Base-by-base conservation (phyloP, 2,113 vertebrate genomes). In the Rhipidura dahli region DNA sequence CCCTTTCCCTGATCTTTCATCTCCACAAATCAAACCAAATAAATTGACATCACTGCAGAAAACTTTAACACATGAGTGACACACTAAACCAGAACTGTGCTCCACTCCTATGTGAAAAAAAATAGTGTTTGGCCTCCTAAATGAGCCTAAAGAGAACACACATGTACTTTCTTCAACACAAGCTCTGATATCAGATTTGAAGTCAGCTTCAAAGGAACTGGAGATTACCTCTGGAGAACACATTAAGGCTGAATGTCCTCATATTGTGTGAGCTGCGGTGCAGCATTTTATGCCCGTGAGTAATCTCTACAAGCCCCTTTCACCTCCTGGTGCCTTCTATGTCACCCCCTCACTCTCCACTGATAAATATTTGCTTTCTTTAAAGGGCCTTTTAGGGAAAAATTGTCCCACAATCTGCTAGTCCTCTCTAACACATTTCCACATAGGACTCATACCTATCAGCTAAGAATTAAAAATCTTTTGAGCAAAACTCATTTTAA, bases 121-220 rank as follows among this genome's bases (percentile, higher is more conserved):
- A 60, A 14, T 5, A 70, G 0, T 20, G 65, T 61, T 91, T 69
- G 85, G 21, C 9, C 54, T 83, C 35, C 39, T 76, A 84, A 53
- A 65, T 35, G 13, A 77, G 10, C 23, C n/a, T 71, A 47, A 68
- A 82, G 37, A 89, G 13, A 42, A 87, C 28, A 76, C 8, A 51
- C 5, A 3, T 0, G 0, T 45, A 23, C 13, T 87, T 87, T 45
- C 61, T 65, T 49, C 70, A 83, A 3, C 7, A 42, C 4, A 13
- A 82, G 28, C 75, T 14, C 23, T 17, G 3, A 6, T 10, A 85
- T 27, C 23, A 65, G 31, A 73, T 42, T 59, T 69, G n/a, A 82
- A 90, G 50, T 21, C 45, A 61, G 17, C 31, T 76, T 82, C 66
- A 79, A 60, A 87, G 54, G 20, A 90, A 18, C 24, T 59, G 26